Conservation (phyloP, 2,113 vertebrate species). For the Callionymus lyra region DNA sequence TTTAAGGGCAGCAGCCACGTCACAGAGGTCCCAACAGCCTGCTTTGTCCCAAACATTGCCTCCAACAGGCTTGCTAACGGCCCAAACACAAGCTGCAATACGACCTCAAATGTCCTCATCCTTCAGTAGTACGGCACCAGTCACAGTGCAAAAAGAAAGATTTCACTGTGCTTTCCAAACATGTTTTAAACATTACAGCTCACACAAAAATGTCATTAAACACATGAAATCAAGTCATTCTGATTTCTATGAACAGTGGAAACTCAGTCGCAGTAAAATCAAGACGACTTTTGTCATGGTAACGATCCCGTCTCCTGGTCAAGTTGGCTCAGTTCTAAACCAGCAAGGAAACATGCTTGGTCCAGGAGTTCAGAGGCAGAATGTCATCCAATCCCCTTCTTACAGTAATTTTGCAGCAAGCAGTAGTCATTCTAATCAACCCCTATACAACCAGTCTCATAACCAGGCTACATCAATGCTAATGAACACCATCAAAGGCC, state of each 20-base stretch:
- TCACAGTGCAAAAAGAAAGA: conserved; percentile 54
- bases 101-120: conserved; percentile 14
- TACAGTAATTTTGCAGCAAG: neutral
- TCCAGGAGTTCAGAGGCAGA: conserved; percentile 64
- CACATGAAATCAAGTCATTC: conserved; percentile 89
- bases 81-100: conserved; percentile 22
- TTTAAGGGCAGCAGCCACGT: conserved; percentile 5
- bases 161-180: conserved; percentile 81
- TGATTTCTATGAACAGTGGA: conserved; percentile 85
- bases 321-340: conserved; percentile 54
- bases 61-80: conserved; percentile 13
- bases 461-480: conserved; percentile 67
- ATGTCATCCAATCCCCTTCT: conserved; percentile 34
- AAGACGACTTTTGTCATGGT: conserved; percentile 56
- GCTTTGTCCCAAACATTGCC: conserved; percentile 45
- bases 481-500: conserved; percentile 69
- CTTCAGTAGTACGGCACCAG: conserved; percentile 1
- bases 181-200: conserved; percentile 84
- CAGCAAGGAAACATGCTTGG: conserved; percentile 33
- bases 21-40: conserved; percentile 19
- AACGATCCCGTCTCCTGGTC: conserved; percentile 38
- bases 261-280: conserved; percentile 73
- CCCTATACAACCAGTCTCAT: conserved; percentile 45
- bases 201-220: conserved; percentile 84
- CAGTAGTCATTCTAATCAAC: conserved; percentile 38